phyloP scores from a whole-genome alignment of 2,113 vertebrate genomes.

The Syrmaticus mikado region DNA sequence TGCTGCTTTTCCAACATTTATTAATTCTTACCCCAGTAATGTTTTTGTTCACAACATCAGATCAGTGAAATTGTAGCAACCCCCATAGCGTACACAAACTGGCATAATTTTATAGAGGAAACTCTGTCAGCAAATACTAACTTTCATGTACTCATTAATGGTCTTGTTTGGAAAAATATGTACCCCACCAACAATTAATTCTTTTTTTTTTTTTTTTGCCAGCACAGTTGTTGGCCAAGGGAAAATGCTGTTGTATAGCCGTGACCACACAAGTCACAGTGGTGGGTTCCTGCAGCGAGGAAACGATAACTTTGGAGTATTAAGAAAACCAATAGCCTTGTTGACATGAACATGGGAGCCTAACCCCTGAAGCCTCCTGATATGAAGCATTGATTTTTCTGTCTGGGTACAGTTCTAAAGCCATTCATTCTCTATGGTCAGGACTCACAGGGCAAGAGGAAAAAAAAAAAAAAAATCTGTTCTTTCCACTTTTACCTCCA shows the following conservation, averaged over 20 bases:
- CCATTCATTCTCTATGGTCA: constrained; percentile 98
- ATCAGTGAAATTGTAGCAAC: neutral
- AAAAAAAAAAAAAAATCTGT: constrained; percentile 76
- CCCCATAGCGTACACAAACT: neutral
- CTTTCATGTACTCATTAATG: neutral
- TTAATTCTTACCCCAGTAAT: constrained; percentile 4
- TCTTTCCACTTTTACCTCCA: constrained; percentile 88
- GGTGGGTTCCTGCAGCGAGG: constrained; percentile 85
- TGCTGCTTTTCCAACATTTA: neutral
- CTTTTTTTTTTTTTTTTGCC: constrained; percentile 62
- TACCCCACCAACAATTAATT: constrained; percentile 82
- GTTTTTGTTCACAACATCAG: neutral
- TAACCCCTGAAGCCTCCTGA: constrained; percentile 99
- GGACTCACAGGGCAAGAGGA: constrained; percentile 85
- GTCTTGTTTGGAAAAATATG: constrained; percentile 69
- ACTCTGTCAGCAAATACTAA: neutral
- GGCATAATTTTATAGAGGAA: neutral
- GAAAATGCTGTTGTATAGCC: constrained; percentile 91
- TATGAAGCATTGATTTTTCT: constrained; percentile 99
- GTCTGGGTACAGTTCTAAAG: constrained; percentile 91
- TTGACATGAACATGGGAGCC: constrained; percentile 99
- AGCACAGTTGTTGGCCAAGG: constrained; percentile 77
- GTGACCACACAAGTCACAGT: constrained; percentile 93
- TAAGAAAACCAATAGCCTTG: constrained; percentile 99
- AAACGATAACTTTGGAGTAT: constrained; percentile 98